A percentile compares a stretch with the other conserved stretches of the same genome.
Evolutionary conservation across 2,888 invertebrate genomes (phyloP).

Genomic region (Rhabditoides inermis): DNA sequence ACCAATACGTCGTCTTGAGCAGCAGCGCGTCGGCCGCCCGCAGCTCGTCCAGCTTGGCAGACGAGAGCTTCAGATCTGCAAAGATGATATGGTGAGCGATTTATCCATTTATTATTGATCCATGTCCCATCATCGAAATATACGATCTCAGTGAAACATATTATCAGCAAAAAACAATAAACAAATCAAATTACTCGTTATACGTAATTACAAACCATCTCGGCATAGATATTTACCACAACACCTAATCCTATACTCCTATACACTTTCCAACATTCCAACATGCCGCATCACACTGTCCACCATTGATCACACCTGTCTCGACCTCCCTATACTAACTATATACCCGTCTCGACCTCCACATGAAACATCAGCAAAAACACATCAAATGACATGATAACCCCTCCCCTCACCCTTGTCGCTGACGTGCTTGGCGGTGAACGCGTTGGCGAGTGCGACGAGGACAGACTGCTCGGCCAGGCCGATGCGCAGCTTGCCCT

Average conservation of each 20-base stretch:
- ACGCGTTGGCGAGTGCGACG: slow-evolving; percentile 77
- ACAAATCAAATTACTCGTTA: neutral
- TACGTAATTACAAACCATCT: neutral
- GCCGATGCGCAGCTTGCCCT: slow-evolving; percentile 90
- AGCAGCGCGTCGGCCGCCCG: slow-evolving; percentile 69
- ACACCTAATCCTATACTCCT: neutral
- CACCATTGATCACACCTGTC: neutral
- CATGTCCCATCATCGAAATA: too few species aligned
- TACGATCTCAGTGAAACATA: neutral
- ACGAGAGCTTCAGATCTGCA: slow-evolving; percentile 54
- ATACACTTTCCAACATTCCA: neutral
- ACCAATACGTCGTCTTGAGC: slow-evolving; percentile 87
- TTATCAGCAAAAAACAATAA: slow-evolving; percentile 6
- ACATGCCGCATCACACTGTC: too few species aligned
- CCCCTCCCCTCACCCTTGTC: slow-evolving; percentile 14
- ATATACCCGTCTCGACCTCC: too few species aligned
- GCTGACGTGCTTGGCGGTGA: slow-evolving; percentile 36
- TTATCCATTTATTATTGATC: too few species aligned
- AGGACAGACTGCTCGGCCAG: slow-evolving; percentile 91
- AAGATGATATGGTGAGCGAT: neutral
- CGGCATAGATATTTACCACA: neutral
- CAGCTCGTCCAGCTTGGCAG: slow-evolving; percentile 68
- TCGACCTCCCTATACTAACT: too few species aligned
- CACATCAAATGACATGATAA: too few species aligned
- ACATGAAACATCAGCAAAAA: too few species aligned